Conservation (phyloP, 2,113 vertebrate species). For the Tupaia chinensis region DNA sequence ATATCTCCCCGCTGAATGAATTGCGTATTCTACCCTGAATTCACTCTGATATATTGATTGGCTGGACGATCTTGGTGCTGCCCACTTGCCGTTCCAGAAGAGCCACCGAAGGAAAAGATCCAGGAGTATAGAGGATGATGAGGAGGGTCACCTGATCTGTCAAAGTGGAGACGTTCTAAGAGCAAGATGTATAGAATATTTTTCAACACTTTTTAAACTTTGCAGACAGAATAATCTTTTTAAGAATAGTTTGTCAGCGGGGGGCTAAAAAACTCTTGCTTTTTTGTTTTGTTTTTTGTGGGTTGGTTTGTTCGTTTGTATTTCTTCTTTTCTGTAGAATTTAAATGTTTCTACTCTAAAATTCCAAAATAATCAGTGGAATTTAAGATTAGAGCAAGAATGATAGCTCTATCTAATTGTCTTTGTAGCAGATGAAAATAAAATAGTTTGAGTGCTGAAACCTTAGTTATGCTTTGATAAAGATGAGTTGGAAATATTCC, state of each 20-base stretch:
- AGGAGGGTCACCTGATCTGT: constrained; percentile 97
- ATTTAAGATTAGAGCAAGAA: constrained; percentile 88
- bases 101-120: constrained; percentile 96
- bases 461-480: constrained; percentile 88
- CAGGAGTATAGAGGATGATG: constrained; percentile 97
- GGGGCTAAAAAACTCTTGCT: constrained; percentile 90
- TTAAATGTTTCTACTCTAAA: constrained; percentile 89
- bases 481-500: constrained; percentile 86
- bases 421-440: constrained; percentile 89
- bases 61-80: constrained; percentile 89
- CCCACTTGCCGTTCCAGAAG: constrained; percentile 94
- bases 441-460: constrained; percentile 89
- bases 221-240: constrained; percentile 90
- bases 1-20: constrained; percentile 94
- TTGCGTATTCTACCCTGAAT: constrained; percentile 94
- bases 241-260: constrained; percentile 91
- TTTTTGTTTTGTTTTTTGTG: constrained; percentile 90
- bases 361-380: constrained; percentile 87
- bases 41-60: constrained; percentile 89
- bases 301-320: constrained; percentile 89
- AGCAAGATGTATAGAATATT: constrained; percentile 98
- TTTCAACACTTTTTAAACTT: constrained; percentile 91
- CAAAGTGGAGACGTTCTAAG: constrained; percentile 97
- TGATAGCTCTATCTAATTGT: constrained; percentile 89
- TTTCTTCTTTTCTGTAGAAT: constrained; percentile 90